Conservation (phyloP, 2,113 vertebrate species). For the Sialia sialis region DNA sequence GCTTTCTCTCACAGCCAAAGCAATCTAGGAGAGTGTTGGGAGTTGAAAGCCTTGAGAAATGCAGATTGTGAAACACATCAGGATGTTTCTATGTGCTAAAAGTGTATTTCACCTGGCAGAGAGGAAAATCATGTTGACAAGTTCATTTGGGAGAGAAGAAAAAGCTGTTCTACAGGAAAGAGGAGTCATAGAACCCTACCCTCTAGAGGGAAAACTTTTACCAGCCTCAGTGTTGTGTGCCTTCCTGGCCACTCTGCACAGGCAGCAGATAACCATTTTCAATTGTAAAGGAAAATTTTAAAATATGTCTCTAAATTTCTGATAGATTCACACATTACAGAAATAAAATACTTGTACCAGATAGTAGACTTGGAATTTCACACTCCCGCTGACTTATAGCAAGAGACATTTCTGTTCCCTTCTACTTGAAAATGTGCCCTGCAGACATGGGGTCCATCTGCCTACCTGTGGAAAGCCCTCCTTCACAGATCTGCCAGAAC, state of each 20-base stretch:
- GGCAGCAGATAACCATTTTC: neutral
- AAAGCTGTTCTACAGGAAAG: neutral
- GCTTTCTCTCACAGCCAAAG: neutral
- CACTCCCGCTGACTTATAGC: neutral
- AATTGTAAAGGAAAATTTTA: neutral
- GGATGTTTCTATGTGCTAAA: rapidly evolving
- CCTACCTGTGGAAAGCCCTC: neutral
- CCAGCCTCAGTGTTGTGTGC: rapidly evolving
- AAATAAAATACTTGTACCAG: neutral
- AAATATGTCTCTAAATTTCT: neutral
- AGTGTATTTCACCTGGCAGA: neutral
- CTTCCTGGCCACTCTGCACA: neutral
- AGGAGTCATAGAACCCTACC: neutral
- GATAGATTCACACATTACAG: neutral
- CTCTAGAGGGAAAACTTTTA: rapidly evolving
- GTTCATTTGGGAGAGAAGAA: neutral
- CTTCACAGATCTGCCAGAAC: neutral
- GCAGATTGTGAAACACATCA: neutral
- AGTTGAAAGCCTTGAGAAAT: neutral
- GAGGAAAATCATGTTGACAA: neutral
- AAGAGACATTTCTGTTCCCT: neutral
- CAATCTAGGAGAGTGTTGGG: neutral
- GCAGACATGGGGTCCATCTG: neutral
- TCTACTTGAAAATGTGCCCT: neutral
- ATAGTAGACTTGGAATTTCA: neutral